Conservation (phyloP, 2,113 vertebrate species). For the Pterophyllum scalare region DNA sequence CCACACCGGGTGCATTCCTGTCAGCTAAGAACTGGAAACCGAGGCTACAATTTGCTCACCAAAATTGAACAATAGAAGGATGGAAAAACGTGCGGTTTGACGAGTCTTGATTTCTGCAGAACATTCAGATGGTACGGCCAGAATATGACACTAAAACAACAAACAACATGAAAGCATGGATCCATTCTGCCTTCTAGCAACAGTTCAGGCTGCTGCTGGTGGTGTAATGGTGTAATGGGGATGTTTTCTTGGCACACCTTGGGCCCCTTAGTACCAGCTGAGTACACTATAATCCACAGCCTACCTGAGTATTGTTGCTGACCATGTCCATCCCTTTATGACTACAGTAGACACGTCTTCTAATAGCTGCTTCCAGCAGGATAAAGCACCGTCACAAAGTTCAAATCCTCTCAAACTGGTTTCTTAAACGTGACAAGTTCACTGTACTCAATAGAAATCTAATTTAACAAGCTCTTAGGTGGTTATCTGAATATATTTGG, state of each 20-base stretch:
- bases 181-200: neutral
- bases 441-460: neutral
- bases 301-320: too few relatives aligned
- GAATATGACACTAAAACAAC: neutral
- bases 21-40: neutral
- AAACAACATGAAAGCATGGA: neutral
- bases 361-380: neutral
- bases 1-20: neutral
- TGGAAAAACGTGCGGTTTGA: neutral
- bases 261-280: too few relatives aligned
- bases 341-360: neutral
- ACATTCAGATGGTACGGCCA: neutral
- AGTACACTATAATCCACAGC: too few relatives aligned
- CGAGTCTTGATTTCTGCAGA: neutral
- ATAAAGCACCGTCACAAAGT: neutral
- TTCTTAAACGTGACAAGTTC: neutral
- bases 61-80: neutral
- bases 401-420: neutral
- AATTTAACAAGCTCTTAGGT: neutral
- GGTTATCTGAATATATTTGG: neutral
- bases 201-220: too few relatives aligned
- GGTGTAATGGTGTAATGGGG: too few relatives aligned
- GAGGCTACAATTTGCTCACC: neutral
- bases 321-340: neutral
- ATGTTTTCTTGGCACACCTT: too few relatives aligned